Conservation (phyloP, 2,113 vertebrate genomes). For the Canis aureus region DNA sequence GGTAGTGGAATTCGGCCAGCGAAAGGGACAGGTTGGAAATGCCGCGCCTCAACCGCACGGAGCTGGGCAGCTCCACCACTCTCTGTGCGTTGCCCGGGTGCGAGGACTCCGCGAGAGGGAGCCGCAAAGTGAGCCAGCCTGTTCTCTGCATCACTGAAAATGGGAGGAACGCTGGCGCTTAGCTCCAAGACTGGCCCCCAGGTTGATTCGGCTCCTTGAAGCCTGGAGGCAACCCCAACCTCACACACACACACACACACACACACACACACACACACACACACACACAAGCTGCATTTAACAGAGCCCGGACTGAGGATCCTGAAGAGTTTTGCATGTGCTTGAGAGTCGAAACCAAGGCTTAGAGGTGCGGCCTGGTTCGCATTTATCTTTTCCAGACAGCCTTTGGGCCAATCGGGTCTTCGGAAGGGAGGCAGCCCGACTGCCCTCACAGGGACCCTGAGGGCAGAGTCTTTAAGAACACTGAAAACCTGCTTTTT, state of each 20-base stretch:
- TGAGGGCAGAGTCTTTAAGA: not conserved
- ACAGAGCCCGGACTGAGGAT: not conserved
- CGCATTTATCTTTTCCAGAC: slow-evolving; percentile 16
- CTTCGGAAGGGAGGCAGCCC: not conserved
- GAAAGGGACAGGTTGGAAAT: not conserved
- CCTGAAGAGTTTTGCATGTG: not conserved
- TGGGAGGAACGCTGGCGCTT: not conserved
- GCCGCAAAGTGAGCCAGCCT: not conserved
- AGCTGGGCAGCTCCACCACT: not conserved
- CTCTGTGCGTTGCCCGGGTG: fast-evolving
- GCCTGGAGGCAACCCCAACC: not conserved
- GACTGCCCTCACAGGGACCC: not conserved
- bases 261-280: too few relatives aligned
- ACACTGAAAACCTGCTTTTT: not conserved
- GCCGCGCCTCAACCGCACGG: not conserved
- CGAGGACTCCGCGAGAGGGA: not conserved
- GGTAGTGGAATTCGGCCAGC: not conserved
- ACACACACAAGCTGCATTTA: not conserved
- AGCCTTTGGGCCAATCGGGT: not conserved
- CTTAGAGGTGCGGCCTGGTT: not conserved
- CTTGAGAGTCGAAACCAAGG: not conserved
- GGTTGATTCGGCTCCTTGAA: not conserved
- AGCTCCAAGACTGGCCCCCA: not conserved
- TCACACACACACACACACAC: too few relatives aligned
- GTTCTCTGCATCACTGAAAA: not conserved